Conservation (phyloP, 2,113 vertebrate species). For the Peromyscus californicus region DNA sequence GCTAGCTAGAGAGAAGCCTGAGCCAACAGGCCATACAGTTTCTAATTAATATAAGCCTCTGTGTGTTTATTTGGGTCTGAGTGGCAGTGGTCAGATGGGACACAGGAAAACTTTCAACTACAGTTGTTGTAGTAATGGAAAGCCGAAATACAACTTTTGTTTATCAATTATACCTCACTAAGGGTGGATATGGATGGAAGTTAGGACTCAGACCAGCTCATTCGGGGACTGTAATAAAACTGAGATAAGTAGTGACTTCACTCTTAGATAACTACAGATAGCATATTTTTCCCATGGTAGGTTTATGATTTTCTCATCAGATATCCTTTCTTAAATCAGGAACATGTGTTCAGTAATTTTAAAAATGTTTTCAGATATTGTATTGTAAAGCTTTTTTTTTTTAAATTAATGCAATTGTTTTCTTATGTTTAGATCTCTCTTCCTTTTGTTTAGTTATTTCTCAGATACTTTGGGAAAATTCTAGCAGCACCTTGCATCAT, state of each 20-base stretch:
- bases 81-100: no score
- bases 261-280: background rate
- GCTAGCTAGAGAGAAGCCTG: no score
- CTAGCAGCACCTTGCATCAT: background rate
- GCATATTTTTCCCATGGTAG: conserved; percentile 25
- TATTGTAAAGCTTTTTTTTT: conserved; percentile 6
- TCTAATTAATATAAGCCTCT: no score
- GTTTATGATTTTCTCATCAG: conserved; percentile 22
- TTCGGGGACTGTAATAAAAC: background rate
- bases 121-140: background rate
- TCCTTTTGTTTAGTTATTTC: conserved; percentile 21
- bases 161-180: background rate
- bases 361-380: conserved; percentile 20
- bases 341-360: background rate
- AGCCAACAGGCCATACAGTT: no score
- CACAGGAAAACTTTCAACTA: no score
- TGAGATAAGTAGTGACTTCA: background rate
- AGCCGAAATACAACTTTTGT: background rate
- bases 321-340: conserved; percentile 22
- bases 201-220: background rate
- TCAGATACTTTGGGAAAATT: background rate
- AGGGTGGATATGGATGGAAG: no score
- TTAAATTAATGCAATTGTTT: background rate
- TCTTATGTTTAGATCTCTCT: background rate
- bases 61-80: no score